Conservation (phyloP, 30 jellyfish, hydroid and myxozoan species). For the Aurelia aurita complex sp. Pacific region DNA sequence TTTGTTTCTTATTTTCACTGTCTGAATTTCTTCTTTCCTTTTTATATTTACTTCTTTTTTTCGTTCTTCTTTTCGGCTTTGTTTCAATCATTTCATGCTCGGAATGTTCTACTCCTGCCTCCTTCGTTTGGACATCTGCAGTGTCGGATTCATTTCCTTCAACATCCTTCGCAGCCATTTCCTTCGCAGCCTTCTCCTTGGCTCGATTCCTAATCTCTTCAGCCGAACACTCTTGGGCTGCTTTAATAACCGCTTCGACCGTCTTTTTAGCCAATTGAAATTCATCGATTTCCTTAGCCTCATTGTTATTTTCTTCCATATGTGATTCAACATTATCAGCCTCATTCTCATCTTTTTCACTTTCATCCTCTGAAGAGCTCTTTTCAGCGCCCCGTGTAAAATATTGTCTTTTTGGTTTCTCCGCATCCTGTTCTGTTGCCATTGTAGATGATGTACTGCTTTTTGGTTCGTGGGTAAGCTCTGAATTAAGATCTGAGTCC, state of each 20-base stretch:
- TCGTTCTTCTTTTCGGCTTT: no score
- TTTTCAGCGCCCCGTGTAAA: constrained; percentile 12
- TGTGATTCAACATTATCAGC: background rate
- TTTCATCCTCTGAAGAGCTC: constrained; percentile 29
- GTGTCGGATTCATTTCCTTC: background rate
- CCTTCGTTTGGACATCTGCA: no score
- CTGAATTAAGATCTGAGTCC: background rate
- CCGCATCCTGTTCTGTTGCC: background rate
- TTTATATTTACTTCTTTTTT: no score
- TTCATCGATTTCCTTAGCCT: background rate
- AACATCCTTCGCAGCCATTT: background rate
- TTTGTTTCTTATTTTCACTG: background rate
- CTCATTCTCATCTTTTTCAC: constrained; percentile 6
- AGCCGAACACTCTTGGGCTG: no score
- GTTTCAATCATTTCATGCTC: no score
- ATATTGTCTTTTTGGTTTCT: background rate
- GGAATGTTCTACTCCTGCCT: no score
- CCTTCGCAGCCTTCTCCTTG: constrained; percentile 10
- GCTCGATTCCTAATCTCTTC: background rate
- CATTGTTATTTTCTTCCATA: background rate
- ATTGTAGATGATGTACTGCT: background rate
- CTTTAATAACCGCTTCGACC: no score
- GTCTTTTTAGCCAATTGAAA: no score
- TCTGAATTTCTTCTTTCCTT: background rate
- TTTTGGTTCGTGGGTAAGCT: background rate